phyloP scores from a whole-genome alignment of 2,113 vertebrate genomes.

The Chamaetylas fuelleborni region DNA sequence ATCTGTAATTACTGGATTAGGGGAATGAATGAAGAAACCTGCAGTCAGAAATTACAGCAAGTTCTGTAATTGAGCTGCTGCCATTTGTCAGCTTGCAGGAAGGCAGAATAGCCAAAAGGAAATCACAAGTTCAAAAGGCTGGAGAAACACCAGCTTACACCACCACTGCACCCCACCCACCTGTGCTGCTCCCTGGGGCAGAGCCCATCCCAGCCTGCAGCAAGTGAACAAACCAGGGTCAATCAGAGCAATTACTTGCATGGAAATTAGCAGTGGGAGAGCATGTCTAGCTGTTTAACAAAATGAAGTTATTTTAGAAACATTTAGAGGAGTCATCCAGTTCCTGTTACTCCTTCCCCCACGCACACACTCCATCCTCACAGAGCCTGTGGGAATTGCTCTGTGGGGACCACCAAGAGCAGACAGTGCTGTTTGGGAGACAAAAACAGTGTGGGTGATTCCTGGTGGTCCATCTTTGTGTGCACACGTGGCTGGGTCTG shows the following conservation, averaged over 20 bases:
- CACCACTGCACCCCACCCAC: neutral
- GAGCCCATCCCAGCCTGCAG: neutral
- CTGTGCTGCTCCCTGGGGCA: neutral
- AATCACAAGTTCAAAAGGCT: constrained; percentile 41
- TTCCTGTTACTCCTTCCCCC: constrained; percentile 1
- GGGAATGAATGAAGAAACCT: constrained; percentile 27
- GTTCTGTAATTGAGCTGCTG: constrained; percentile 17
- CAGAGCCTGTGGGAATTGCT: neutral
- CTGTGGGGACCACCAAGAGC: neutral
- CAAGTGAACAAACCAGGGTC: constrained; percentile 11
- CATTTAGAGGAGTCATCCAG: neutral
- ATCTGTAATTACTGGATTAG: constrained; percentile 59
- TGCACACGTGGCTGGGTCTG: fast-evolving
- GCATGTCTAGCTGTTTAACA: constrained; percentile 21
- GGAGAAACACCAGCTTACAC: constrained; percentile 22
- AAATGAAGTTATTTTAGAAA: constrained; percentile 24
- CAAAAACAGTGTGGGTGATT: neutral
- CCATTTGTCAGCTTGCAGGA: neutral
- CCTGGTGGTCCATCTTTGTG: neutral
- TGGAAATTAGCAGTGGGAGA: constrained; percentile 18
- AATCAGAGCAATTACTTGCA: constrained; percentile 29
- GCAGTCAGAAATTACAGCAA: constrained; percentile 33
- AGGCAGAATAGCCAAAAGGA: neutral
- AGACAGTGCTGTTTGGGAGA: neutral
- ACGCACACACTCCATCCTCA: neutral